Percentiles rank a stretch among this genome's conserved stretches.
Conservation (phyloP, 2,797 vertebrate genomes). For the Anguilla megastoma region DNA sequence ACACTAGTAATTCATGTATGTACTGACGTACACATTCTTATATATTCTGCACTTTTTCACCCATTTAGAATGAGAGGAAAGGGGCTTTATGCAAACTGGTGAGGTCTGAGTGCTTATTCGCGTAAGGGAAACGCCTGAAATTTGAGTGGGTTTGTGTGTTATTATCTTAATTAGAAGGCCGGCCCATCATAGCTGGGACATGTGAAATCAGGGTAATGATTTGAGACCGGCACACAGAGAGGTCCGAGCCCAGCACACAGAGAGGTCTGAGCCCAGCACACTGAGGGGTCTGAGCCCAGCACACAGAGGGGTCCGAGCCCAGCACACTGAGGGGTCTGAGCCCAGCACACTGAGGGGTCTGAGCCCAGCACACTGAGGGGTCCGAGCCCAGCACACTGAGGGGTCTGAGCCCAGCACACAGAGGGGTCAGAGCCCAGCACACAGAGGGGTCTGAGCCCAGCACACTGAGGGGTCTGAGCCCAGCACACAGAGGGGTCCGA, state of each 20-base stretch:
- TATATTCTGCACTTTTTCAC: not conserved
- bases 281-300: too few relatives aligned
- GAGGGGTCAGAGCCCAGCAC: too few relatives aligned
- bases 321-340: too few relatives aligned
- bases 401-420: too few relatives aligned
- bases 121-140: constrained; percentile 4
- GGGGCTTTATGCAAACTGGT: not conserved
- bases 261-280: not conserved
- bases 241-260: not conserved
- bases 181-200: not conserved
- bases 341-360: too few relatives aligned
- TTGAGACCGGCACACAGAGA: not conserved
- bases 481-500: too few relatives aligned
- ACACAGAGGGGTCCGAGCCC: too few relatives aligned
- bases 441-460: too few relatives aligned
- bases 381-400: too few relatives aligned
- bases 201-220: not conserved
- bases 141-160: not conserved
- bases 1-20: constrained; percentile 7
- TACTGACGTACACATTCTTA: not conserved
- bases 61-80: not conserved
- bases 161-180: not conserved
- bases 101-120: not conserved
- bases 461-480: too few relatives aligned
- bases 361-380: too few relatives aligned